Evolutionary conservation across 2,888 invertebrate genomes (phyloP).

Genomic region (Myopa testacea): DNA sequence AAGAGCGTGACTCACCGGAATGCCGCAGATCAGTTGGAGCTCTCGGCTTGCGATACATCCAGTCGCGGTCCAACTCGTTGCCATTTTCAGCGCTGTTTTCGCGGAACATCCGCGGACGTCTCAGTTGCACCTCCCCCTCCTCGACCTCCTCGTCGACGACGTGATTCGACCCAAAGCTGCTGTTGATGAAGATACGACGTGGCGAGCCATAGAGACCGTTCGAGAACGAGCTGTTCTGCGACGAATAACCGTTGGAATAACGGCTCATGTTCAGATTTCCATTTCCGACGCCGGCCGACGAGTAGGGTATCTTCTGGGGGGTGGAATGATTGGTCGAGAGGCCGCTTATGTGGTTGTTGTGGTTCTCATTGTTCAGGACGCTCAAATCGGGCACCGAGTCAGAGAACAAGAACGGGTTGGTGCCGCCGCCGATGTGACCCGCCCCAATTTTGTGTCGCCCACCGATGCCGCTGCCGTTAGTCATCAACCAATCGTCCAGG

Average conservation of each 20-base stretch:
- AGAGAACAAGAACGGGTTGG: conserved; percentile 66
- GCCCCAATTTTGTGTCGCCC: conserved; percentile 69
- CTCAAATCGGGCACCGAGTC: conserved; percentile 68
- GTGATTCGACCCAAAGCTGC: conserved; percentile 64
- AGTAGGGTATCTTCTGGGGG: conserved; percentile 66
- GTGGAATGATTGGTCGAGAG: conserved; percentile 68
- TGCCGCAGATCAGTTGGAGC: conserved; percentile 67
- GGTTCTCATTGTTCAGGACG: conserved; percentile 66
- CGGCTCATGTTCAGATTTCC: conserved; percentile 61
- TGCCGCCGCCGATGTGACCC: conserved; percentile 60
- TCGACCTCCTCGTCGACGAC: conserved; percentile 67
- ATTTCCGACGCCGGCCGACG: conserved; percentile 42
- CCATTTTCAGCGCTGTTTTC: conserved; percentile 64
- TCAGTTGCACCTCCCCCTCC: conserved; percentile 64
- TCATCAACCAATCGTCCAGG: conserved; percentile 72
- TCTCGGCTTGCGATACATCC: conserved; percentile 67
- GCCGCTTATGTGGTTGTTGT: conserved; percentile 61
- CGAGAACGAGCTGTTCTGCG: conserved; percentile 64
- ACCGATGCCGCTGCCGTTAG: conserved; percentile 63
- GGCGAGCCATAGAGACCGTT: conserved; percentile 66
- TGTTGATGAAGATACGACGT: conserved; percentile 65
- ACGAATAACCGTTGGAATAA: conserved; percentile 64
- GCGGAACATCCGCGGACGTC: conserved; percentile 61
- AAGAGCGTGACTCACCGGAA: conserved; percentile 59
- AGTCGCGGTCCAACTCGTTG: conserved; percentile 66